Evolutionary conservation across 1,140 invertebrate genomes (phyloP).

Genomic region (Caenorhabditis brenneri): DNA sequence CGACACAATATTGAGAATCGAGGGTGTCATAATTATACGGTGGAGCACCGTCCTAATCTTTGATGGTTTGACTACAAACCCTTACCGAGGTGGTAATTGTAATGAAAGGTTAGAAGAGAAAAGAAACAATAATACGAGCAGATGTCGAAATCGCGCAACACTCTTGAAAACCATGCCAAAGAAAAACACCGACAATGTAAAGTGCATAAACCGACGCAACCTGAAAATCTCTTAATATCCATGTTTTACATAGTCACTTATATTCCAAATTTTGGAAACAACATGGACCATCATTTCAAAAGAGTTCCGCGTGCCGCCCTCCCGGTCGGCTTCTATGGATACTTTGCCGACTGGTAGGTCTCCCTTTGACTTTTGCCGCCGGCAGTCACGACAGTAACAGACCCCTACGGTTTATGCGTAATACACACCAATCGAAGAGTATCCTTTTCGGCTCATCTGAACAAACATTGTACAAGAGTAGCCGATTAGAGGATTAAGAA

Average conservation of each 20-base stretch:
- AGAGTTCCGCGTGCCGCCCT: no score
- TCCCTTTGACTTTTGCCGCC: background rate
- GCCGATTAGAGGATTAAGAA: background rate
- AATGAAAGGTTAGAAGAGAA: background rate
- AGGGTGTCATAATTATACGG: background rate
- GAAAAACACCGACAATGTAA: background rate
- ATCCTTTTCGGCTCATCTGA: conserved; percentile 5
- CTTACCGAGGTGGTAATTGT: background rate
- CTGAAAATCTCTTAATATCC: background rate
- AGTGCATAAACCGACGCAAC: background rate
- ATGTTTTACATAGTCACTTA: background rate
- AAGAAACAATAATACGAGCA: conserved; percentile 3
- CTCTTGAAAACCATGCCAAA: background rate
- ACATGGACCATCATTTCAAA: background rate
- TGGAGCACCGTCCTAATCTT: background rate
- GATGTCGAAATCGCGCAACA: conserved; percentile 2
- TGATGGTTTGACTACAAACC: background rate
- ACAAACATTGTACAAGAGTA: background rate
- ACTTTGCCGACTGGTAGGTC: no score
- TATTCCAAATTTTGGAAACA: background rate
- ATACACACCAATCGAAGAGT: background rate
- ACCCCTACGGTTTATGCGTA: background rate
- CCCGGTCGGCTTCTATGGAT: no score
- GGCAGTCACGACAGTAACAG: background rate
- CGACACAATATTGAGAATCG: background rate